A percentile compares a stretch with the other conserved stretches of the same genome.
These are phyloP conservation scores for Odontesthes bonariensis DNA, from an alignment of 2,113 vertebrate genomes.

Conservation along the genomic window DNA sequence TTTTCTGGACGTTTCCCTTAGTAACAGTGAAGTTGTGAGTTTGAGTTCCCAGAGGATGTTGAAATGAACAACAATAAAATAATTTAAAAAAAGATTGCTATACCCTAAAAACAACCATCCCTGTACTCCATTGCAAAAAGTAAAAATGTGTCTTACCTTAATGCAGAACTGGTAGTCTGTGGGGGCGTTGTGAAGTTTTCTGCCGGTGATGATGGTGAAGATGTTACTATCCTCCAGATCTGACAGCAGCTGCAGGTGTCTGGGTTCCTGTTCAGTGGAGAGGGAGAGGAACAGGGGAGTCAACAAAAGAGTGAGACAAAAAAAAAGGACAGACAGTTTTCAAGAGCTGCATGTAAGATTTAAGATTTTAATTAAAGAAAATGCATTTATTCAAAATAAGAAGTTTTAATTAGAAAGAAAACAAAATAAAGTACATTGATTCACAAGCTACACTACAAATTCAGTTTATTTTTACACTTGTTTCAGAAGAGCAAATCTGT, in stretches of 20 bases:
- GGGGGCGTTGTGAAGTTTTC: constrained; percentile 89
- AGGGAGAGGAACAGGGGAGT: not conserved
- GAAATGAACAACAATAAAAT: no score
- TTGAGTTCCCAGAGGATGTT: no score
- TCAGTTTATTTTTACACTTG: not conserved
- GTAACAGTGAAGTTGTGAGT: no score
- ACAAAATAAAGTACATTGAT: no score
- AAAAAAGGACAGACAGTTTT: not conserved
- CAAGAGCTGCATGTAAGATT: no score
- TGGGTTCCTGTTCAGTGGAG: constrained; percentile 85
- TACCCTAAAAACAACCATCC: not conserved
- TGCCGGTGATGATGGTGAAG: constrained; percentile 87
- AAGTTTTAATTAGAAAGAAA: not conserved
- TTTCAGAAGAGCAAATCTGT: not conserved
- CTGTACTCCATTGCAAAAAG: not conserved
- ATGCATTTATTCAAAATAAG: no score
- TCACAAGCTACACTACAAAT: not conserved
- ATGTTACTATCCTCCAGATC: constrained; percentile 92
- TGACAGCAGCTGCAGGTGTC: constrained; percentile 91
- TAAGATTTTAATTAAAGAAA: no score
- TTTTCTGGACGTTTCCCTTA: not conserved
- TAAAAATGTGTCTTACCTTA: constrained; percentile 83
- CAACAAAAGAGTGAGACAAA: not conserved
- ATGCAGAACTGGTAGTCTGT: constrained; percentile 94
- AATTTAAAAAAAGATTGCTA: not conserved